Conservation (phyloP, 1,140 invertebrate species). For the Daktulosphaira vitifoliae region DNA sequence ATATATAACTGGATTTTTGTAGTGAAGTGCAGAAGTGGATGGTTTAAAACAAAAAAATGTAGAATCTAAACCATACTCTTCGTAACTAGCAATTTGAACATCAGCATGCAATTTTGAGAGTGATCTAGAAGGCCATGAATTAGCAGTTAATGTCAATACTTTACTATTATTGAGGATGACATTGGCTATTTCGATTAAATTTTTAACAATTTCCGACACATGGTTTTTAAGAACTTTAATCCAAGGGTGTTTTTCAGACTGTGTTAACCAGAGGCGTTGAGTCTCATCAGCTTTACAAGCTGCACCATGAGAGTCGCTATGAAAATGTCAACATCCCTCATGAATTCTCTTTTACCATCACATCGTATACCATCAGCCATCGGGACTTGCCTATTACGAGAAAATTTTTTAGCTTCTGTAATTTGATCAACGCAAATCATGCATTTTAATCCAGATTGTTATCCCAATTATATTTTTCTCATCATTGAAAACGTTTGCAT, state of each 20-base stretch:
- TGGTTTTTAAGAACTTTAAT: slow-evolving; percentile 17
- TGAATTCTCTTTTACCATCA: slow-evolving; percentile 3
- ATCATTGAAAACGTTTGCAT: slow-evolving; percentile 11
- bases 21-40: neutral
- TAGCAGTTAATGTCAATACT: neutral
- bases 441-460: slow-evolving; percentile 1
- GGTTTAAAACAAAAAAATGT: neutral
- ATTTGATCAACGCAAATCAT: slow-evolving; percentile 6
- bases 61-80: slow-evolving; percentile 22
- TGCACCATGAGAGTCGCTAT: neutral
- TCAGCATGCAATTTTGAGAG: slow-evolving; percentile 3
- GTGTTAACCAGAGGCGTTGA: neutral
- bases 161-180: slow-evolving; percentile 18
- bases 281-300: neutral
- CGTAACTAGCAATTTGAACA: slow-evolving; percentile 20
- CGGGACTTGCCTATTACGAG: slow-evolving; percentile 6
- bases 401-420: slow-evolving; percentile 14
- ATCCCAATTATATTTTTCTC: slow-evolving; percentile 15
- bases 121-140: slow-evolving; percentile 21
- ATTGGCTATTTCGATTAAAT: slow-evolving; percentile 16
- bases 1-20: slow-evolving; percentile 19
- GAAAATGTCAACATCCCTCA: neutral
- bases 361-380: slow-evolving; percentile 3
- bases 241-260: slow-evolving; percentile 26
- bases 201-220: slow-evolving; percentile 2